Evolutionary conservation across 2,113 vertebrate species (phyloP).

Genomic region (Symphodus melops): DNA sequence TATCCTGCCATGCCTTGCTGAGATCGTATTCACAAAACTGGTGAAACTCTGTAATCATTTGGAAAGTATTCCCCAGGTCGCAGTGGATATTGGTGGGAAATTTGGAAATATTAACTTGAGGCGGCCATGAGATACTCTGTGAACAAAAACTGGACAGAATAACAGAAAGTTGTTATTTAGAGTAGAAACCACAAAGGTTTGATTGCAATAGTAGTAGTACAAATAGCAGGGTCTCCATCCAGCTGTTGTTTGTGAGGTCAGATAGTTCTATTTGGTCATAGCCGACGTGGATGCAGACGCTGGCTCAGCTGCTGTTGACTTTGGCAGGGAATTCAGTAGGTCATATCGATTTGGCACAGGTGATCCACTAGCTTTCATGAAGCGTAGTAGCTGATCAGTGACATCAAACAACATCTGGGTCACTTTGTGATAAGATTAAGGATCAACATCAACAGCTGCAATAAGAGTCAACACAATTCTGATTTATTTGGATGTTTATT

Average conservation of each 20-base stretch:
- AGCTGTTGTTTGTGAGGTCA: background rate
- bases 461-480: background rate
- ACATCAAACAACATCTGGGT: background rate
- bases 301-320: slow-evolving; percentile 18
- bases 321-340: background rate
- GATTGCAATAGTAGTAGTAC: too few relatives aligned
- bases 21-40: too few relatives aligned
- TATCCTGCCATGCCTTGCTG: background rate
- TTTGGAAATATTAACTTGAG: too few relatives aligned
- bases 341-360: background rate
- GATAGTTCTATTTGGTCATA: background rate
- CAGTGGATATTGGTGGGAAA: too few relatives aligned
- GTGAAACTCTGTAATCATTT: too few relatives aligned
- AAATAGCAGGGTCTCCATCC: background rate
- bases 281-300: slow-evolving; percentile 6
- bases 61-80: too few relatives aligned
- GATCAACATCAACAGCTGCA: background rate
- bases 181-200: too few relatives aligned
- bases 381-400: background rate
- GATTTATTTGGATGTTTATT: background rate
- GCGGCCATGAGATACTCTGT: too few relatives aligned
- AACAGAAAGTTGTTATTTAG: too few relatives aligned
- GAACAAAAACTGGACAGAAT: too few relatives aligned
- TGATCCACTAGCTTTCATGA: background rate
- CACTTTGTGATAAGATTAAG: slow-evolving; percentile 6